Conservation (phyloP, 2,113 vertebrate genomes). For the Podarcis cretensis region DNA sequence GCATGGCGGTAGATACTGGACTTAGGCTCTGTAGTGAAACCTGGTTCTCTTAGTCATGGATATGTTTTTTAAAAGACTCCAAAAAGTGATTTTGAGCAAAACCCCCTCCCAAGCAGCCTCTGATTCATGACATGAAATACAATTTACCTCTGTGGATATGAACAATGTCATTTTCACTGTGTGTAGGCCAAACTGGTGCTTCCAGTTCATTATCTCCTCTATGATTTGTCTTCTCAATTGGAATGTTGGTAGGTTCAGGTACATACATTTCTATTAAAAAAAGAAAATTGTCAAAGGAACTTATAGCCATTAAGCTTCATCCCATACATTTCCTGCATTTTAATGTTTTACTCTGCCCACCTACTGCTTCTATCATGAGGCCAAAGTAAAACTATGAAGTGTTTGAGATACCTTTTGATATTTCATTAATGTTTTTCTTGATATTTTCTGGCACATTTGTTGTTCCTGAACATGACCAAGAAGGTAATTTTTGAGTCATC, state of each 20-base stretch:
- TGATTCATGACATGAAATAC: background rate
- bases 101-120: background rate
- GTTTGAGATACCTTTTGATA: constrained; percentile 24
- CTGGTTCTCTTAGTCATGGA: background rate
- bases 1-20: background rate
- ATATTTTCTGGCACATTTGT: background rate
- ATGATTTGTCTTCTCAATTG: constrained; percentile 89
- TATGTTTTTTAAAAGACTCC: background rate
- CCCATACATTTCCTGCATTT: background rate
- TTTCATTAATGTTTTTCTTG: background rate
- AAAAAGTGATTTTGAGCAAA: background rate
- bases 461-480: background rate
- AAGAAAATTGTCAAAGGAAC: constrained; percentile 25
- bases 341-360: background rate
- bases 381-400: background rate
- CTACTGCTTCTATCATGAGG: background rate
- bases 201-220: constrained; percentile 75
- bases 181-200: constrained; percentile 82
- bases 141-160: constrained; percentile 84
- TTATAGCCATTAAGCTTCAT: constrained; percentile 33
- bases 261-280: constrained; percentile 82
- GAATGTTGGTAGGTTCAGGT: constrained; percentile 87
- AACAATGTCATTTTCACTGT: constrained; percentile 85
- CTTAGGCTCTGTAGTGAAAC: background rate
- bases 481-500: background rate